Conservation (phyloP, 1,140 invertebrate genomes). For the Polypedilum vanderplanki region DNA sequence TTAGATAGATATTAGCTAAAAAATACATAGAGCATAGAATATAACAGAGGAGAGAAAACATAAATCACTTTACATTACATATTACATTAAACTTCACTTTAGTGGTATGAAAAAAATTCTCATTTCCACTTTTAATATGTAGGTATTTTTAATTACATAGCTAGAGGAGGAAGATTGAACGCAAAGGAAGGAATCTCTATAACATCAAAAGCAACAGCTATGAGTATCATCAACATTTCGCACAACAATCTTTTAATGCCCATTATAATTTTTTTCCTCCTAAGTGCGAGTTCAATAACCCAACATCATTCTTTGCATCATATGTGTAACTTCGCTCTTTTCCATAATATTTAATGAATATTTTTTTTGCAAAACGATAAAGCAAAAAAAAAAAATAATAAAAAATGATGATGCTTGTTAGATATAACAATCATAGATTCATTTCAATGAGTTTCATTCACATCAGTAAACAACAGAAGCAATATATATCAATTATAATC, state of each 20-base stretch:
- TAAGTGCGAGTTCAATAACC: background rate
- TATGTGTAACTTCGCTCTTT: background rate
- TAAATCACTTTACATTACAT: no score
- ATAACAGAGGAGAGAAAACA: no score
- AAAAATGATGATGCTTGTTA: background rate
- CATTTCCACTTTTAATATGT: no score
- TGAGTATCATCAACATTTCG: background rate
- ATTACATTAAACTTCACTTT: no score
- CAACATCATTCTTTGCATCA: background rate
- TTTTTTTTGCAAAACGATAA: constrained; percentile 5
- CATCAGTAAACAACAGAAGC: constrained; percentile 1
- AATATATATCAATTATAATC: constrained; percentile 12
- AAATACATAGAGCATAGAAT: no score
- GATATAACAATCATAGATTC: background rate
- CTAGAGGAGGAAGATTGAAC: background rate
- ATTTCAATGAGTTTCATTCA: constrained; percentile 11
- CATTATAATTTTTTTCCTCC: no score
- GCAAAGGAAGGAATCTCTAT: background rate
- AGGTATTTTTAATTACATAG: no score
- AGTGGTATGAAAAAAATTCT: no score
- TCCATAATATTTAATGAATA: background rate
- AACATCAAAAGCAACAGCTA: background rate
- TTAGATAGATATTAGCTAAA: no score
- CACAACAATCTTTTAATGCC: background rate
- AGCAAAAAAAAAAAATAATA: background rate